A percentile compares a stretch with the other conserved stretches of the same genome.
Conservation (phyloP, 2,888 invertebrate genomes). For the Synanthedon formicaeformis region DNA sequence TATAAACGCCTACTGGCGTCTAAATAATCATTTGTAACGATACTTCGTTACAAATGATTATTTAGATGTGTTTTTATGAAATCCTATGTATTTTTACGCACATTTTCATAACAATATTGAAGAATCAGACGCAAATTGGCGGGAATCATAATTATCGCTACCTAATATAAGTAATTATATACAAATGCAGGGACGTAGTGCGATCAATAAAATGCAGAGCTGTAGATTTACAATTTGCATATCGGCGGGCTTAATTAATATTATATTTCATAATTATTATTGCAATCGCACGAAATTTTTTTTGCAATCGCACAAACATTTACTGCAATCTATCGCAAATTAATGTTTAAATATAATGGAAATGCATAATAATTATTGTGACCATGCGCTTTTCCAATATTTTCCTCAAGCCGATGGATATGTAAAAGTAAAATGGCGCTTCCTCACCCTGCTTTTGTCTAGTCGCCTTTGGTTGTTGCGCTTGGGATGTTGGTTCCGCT, state of each 20-base stretch:
- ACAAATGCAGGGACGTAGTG: conserved; percentile 19
- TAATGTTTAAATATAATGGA: not conserved
- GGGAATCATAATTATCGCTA: conserved; percentile 24
- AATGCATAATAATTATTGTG: conserved; percentile 1
- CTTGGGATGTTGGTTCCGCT: conserved; percentile 72
- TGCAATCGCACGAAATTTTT: not conserved
- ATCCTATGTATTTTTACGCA: no score
- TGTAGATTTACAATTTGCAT: not conserved
- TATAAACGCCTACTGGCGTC: no score
- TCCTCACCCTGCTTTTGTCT: conserved; percentile 88
- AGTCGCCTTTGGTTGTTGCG: conserved; percentile 73
- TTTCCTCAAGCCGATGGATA: conserved; percentile 31
- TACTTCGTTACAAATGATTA: no score
- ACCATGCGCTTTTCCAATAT: conserved; percentile 46
- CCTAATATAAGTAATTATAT: conserved; percentile 9
- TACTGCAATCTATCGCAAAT: not conserved
- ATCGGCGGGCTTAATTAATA: not conserved
- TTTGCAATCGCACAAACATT: no score
- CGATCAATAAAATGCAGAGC: conserved; percentile 30
- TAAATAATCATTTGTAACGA: no score
- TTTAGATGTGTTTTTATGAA: no score
- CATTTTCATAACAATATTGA: no score
- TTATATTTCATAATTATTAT: not conserved
- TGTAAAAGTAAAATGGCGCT: conserved; percentile 59
- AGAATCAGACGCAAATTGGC: not conserved